Conservation (phyloP, 2,888 invertebrate genomes). For the Frankliniella fusca region DNA sequence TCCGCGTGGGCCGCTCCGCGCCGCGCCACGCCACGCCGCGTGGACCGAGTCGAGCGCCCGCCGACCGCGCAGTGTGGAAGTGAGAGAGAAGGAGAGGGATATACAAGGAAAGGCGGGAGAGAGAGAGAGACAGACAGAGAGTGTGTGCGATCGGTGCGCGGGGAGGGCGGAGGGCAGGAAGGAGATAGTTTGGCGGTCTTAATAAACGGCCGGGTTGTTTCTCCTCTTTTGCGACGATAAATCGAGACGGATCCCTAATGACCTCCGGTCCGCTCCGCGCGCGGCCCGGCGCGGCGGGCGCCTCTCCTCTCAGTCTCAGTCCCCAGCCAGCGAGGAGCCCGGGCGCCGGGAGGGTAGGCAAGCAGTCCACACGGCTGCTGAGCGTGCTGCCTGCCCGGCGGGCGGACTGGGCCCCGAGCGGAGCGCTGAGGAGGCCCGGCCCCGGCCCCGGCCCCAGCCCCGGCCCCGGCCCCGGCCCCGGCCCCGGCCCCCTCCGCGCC, state of each 20-base stretch:
- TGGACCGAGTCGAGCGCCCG: too few species aligned
- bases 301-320: not conserved
- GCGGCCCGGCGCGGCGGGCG: not conserved
- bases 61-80: not conserved
- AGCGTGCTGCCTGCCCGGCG: not conserved
- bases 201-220: conserved; percentile 19
- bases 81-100: not conserved
- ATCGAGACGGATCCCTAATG: not conserved
- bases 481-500: not conserved
- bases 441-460: too few species aligned
- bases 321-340: not conserved
- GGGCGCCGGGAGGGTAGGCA: not conserved
- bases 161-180: not conserved
- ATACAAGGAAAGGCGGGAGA: not conserved
- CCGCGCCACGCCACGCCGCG: too few species aligned
- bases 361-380: not conserved
- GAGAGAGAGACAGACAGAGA: not conserved
- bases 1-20: too few species aligned
- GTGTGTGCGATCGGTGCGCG: not conserved
- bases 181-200: conserved; percentile 17
- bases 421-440: too few species aligned
- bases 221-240: conserved; percentile 2
- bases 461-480: too few species aligned
- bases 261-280: not conserved
- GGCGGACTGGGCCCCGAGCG: not conserved